Evolutionary conservation across 1,140 invertebrate genomes (phyloP).

Genomic region (Aricia agestis): DNA sequence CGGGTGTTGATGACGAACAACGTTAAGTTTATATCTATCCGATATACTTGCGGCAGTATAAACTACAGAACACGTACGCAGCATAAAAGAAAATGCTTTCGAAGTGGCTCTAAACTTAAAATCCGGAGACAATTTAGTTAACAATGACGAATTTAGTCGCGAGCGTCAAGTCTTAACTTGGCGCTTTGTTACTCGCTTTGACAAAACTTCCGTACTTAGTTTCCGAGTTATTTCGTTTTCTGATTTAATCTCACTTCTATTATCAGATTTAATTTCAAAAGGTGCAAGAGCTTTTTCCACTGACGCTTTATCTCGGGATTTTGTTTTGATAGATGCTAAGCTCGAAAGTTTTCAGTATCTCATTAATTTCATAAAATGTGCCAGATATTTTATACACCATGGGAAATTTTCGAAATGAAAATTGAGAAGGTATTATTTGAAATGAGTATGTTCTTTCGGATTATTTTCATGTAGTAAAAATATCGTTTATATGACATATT

Average conservation of each 20-base stretch:
- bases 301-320: conserved; percentile 6
- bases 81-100: conserved; percentile 18
- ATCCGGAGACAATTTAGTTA: conserved; percentile 20
- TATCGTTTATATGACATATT: no score
- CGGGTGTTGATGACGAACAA: no score
- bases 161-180: conserved; percentile 21
- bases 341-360: conserved; percentile 2
- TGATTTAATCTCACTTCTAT: conserved; percentile 21
- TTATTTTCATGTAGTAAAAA: no score
- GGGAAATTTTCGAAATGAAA: background rate
- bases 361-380: background rate
- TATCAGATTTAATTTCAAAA: conserved; percentile 19
- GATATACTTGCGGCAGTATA: background rate
- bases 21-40: background rate
- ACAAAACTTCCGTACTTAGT: conserved; percentile 23
- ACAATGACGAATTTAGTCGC: conserved; percentile 31
- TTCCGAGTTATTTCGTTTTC: conserved; percentile 22
- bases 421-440: background rate
- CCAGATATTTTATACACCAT: background rate
- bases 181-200: conserved; percentile 18
- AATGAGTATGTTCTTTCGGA: no score
- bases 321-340: conserved; percentile 14
- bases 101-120: conserved; percentile 17
- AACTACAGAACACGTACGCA: background rate
- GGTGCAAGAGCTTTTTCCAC: conserved; percentile 14